phyloP scores from a whole-genome alignment of 2,888 invertebrate species.

The Pegoplata infirma region DNA sequence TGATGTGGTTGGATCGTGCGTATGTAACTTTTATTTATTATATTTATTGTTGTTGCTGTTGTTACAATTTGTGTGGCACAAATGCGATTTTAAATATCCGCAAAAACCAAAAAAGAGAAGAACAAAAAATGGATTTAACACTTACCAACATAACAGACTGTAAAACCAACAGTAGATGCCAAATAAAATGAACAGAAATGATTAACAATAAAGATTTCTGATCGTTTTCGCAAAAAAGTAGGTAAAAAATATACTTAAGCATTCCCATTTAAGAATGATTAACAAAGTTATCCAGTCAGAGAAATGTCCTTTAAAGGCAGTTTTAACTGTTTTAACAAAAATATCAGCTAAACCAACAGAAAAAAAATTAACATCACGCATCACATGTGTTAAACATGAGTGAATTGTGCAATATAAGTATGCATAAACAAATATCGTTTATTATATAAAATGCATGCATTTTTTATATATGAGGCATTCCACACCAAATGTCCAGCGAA shows the following conservation, averaged over 20 bases:
- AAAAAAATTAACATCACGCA: neutral
- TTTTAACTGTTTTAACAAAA: neutral
- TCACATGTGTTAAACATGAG: neutral
- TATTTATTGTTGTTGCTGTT: neutral
- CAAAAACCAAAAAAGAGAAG: slow-evolving; percentile 1
- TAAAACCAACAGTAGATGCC: neutral
- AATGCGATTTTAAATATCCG: slow-evolving; percentile 14
- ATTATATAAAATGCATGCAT: slow-evolving; percentile 16
- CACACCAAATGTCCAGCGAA: no score
- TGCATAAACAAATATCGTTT: no score
- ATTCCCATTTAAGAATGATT: no score
- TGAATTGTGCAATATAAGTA: neutral
- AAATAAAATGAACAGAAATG: neutral
- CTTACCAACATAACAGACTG: neutral
- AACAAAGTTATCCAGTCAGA: no score
- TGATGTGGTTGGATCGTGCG: slow-evolving; percentile 31
- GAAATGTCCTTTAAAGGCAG: neutral
- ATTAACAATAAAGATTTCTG: no score
- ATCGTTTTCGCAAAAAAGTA: neutral
- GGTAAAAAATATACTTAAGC: neutral
- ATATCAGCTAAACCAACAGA: neutral
- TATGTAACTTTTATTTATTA: slow-evolving; percentile 12
- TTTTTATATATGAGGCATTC: no score
- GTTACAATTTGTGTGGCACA: slow-evolving; percentile 14
- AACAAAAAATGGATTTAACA: neutral